phyloP scores from a whole-genome alignment of 1,140 invertebrate genomes.

The Drosophila baimaii region DNA sequence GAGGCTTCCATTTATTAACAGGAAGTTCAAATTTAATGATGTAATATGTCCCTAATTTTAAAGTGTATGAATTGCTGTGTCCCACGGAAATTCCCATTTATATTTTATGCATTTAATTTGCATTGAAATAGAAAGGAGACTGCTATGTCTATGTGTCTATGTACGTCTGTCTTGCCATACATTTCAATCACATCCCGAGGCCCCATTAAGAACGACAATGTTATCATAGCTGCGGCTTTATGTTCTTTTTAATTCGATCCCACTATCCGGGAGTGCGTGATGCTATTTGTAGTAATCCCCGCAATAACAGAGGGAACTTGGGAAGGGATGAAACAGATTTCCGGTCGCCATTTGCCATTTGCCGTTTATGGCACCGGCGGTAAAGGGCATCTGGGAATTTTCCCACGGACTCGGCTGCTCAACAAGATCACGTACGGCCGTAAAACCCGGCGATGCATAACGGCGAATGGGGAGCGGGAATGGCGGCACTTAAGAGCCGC shows the following conservation, averaged over 20 bases:
- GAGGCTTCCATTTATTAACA: background rate
- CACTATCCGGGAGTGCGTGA: slow-evolving; percentile 58
- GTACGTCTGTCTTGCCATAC: background rate
- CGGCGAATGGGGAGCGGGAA: slow-evolving; percentile 49
- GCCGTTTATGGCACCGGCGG: slow-evolving; percentile 46
- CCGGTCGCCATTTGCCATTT: slow-evolving; percentile 66
- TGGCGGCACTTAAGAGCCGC: slow-evolving; percentile 72
- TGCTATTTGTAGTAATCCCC: slow-evolving; percentile 38
- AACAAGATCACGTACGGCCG: slow-evolving; percentile 70
- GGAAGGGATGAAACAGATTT: slow-evolving; percentile 40
- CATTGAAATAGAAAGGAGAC: background rate
- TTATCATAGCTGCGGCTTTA: slow-evolving; percentile 58
- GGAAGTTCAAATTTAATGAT: too few relatives aligned
- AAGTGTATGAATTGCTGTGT: too few relatives aligned
- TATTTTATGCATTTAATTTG: slow-evolving; percentile 7
- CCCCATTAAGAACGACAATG: slow-evolving; percentile 56
- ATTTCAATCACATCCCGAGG: background rate
- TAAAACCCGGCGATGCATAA: slow-evolving; percentile 58
- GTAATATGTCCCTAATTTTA: background rate
- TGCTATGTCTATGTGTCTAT: background rate
- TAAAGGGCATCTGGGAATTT: slow-evolving; percentile 57
- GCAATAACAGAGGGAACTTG: background rate
- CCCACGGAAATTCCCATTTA: background rate
- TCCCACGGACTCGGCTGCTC: slow-evolving; percentile 8
- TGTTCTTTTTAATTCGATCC: slow-evolving; percentile 57